Evolutionary conservation across 2,113 vertebrate genomes (phyloP), one percentile per base, ranked within the genome.

Genomic region (Cercopithecus mona): DNA sequence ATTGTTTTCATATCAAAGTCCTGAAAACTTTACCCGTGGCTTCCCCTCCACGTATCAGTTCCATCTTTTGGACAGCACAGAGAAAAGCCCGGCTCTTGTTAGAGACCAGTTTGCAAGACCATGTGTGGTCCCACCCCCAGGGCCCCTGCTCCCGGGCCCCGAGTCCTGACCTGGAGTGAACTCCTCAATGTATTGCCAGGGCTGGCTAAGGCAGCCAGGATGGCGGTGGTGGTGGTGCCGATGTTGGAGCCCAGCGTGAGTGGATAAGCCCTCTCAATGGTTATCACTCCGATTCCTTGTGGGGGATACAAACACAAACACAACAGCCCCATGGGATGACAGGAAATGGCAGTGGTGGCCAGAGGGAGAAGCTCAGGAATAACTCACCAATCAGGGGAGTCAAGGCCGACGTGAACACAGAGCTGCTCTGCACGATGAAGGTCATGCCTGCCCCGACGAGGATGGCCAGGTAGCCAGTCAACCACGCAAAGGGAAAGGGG

Each of bases 351-450:
- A 20, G 10, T 2, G 40, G 52, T 1, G 7, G 3, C 64, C 68
- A 8, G 2, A 35, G 1, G 22, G n/a, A 57, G 89, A 52, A 32
- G 12, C 22, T 12, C 2, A n/a, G 32, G 25, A 43, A 76, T 78
- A 83, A 98, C 99, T 99, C 97, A 99, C 99, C 99, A 12, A 99
- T 99, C 40, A 99, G 99, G 0, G 99, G 99, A 8, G 99, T 99
- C 90, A 99, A 99, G 57, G 99, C 99, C 0, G 99, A 99, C 1
- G 99, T 99, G 98, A 99, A 99, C 92, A 99, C 99, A 0, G 99
- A 99, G 97, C 99, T 99, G 96, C 99, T 99, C 98, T 99, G 99
- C 3, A 99, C 99, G 0, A 99, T 98, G 7, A 99, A 99, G 66
- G 99, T 99, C 99, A 99, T 99, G 48, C 99, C 99, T 0, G 99